Evolutionary conservation across 1,140 invertebrate genomes (phyloP).

Genomic region (Aphelenchoides avenae): DNA sequence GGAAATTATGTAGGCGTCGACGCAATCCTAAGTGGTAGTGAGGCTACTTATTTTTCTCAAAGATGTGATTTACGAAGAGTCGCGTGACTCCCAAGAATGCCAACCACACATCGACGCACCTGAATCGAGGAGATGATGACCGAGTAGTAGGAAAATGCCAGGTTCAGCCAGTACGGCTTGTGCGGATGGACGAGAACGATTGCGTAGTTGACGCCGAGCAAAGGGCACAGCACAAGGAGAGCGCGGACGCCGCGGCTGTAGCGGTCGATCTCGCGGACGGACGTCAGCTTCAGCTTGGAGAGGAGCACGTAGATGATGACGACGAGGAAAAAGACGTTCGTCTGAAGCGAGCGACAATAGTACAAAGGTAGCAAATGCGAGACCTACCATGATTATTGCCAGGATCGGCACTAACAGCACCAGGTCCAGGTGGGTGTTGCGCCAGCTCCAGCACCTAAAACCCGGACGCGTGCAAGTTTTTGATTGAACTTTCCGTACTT

Average conservation of each 20-base stretch:
- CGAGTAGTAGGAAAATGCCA: background rate
- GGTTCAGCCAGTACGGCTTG: background rate
- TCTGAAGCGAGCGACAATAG: too few relatives aligned
- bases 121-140: slow-evolving; percentile 8
- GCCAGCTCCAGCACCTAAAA: too few relatives aligned
- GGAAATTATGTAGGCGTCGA: too few relatives aligned
- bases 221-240: slow-evolving; percentile 8
- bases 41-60: too few relatives aligned
- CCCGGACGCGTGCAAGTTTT: too few relatives aligned
- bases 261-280: background rate
- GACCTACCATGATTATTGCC: too few relatives aligned
- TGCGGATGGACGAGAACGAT: background rate
- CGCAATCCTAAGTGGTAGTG: too few relatives aligned
- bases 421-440: too few relatives aligned
- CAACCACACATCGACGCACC: background rate
- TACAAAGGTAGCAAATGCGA: too few relatives aligned
- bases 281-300: slow-evolving; percentile 3
- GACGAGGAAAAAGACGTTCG: background rate
- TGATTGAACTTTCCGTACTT: too few relatives aligned
- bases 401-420: too few relatives aligned
- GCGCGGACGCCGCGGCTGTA: slow-evolving; percentile 1
- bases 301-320: slow-evolving; percentile 8
- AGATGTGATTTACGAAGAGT: too few relatives aligned
- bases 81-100: background rate
- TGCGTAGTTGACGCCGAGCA: slow-evolving; percentile 4